phyloP scores from a whole-genome alignment of 2,888 invertebrate genomes.

The Apamea epomidion region DNA sequence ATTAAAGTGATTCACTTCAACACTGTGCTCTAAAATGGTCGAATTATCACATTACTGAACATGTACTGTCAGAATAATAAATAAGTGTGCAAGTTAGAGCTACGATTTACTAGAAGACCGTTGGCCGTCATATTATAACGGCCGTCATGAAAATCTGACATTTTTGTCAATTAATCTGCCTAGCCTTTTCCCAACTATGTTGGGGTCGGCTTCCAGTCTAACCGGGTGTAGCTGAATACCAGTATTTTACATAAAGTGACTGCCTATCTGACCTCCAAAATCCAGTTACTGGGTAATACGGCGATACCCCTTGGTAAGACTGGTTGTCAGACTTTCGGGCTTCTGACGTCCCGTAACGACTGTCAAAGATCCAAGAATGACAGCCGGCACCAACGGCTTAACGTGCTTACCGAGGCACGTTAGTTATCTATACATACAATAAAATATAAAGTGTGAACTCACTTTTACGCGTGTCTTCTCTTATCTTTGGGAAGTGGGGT shows the following conservation, averaged over 20 bases:
- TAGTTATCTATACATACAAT: no score
- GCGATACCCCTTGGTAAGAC: not conserved
- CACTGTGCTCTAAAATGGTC: constrained; percentile 32
- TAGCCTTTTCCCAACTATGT: not conserved
- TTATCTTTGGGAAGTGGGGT: no score
- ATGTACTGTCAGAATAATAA: constrained; percentile 9
- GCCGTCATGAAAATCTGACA: not conserved
- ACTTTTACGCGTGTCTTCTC: no score
- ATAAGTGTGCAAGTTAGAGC: not conserved
- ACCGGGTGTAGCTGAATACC: not conserved
- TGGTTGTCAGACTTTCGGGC: not conserved
- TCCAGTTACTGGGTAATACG: no score
- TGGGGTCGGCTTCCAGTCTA: not conserved
- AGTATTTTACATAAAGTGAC: not conserved
- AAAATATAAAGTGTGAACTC: no score
- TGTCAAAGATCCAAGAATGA: not conserved
- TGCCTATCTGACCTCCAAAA: not conserved
- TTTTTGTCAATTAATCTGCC: not conserved
- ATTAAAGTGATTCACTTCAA: constrained; percentile 56
- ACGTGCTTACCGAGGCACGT: not conserved
- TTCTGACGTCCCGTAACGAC: no score
- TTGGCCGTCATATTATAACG: not conserved
- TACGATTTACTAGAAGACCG: not conserved
- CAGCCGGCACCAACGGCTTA: not conserved
- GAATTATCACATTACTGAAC: constrained; percentile 47